Evolutionary conservation across 2,797 vertebrate genomes (phyloP), one percentile per base, ranked within the genome.

Genomic region (Schizopygopsis pylzovi): DNA sequence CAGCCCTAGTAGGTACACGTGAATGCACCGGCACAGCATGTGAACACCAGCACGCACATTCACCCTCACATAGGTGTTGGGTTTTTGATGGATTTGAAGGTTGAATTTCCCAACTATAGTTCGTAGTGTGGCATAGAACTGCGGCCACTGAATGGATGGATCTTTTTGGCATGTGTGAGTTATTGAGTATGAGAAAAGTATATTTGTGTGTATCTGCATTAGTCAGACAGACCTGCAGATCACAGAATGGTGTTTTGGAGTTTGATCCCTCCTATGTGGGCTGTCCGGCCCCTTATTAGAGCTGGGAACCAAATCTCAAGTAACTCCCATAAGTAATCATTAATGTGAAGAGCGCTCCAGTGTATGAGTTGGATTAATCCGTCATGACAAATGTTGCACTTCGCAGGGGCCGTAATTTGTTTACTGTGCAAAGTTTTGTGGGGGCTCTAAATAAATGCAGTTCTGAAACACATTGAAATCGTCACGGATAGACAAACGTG

Each of bases 331-430:
- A 92, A 93, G 90, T 88, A 91, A 70, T 92, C 65, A 86, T 92
- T 94, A 93, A 94, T 91, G 92, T 94, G 88, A 86, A 91, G 79
- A 73, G 80, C 86, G 87, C 85, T 88, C 79, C 79, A 9, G 61
- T 25, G 85, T 52, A 88, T 52, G 88, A 89, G 81, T 87, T 90
- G 82, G 90, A 76, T 91, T 93, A 93, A 94, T 92, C 80, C 83
- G 80, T 89, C 81, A 59, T 94, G 93, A 94, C 93, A 91, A 94
- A 91, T 93, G 90, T 90, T 93, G 90, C 89, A 90, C 86, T 47
- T 93, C 87, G n/a, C 81, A 88, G 85, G 91, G 92, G 90, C 92
- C 83, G 90, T 90, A 88, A 90, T 89, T 92, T 91, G 90, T 93
- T 93, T 91, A 82, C 65, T 15, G 54, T 82, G 89, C 87, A 6